Evolutionary conservation across 1,140 invertebrate species (phyloP), one percentile per base, ranked within the genome.

Genomic region (Patella vulgata): DNA sequence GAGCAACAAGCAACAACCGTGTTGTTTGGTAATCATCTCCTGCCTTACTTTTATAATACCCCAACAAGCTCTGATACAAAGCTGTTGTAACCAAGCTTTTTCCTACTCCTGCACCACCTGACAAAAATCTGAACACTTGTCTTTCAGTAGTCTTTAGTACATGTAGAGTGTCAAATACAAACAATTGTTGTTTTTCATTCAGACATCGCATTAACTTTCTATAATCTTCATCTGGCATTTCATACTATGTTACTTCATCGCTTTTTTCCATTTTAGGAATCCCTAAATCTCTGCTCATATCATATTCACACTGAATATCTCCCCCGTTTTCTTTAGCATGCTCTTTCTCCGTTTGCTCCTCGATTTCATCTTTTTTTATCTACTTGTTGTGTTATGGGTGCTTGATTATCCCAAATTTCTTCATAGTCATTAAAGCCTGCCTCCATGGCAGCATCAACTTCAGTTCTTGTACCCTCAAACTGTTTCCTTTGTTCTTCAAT

Each of bases 71-170:
- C 40, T 70, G 62, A 58, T 59, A 57, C 17, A 67, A 17, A 33
- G 63, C 56, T 48, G 30, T 58, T 42, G 61, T 62, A n/a, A 70
- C 51, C 30, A 67, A 62, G 50, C 46, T 55, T 58, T 73, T 73
- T 48, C 65, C 71, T 40, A 68, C 64, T 25, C 70, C 70, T 31
- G 70, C 70, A 50, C 70, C 70, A 50, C 63, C 70, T 12, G 63
- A 57, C n/a, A 65, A 61, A 31, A 60, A 65, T n/a, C 12, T 36
- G 28, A 25, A 27, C 14, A 58, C 19, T 46, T 21, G 19, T n/a
- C n/a, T 33, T 2, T 43, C 44, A 4, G 21, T 12, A 27, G 52
- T 23, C 44, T 55, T 40, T 25, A 63, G 5, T 30, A 53, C 61
- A 55, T 62, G 47, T 11, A 68, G 8, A 33, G 63, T 60, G 56